phyloP scores from a whole-genome alignment of 2,113 vertebrate genomes.

The Brachyhypopomus gauderio region DNA sequence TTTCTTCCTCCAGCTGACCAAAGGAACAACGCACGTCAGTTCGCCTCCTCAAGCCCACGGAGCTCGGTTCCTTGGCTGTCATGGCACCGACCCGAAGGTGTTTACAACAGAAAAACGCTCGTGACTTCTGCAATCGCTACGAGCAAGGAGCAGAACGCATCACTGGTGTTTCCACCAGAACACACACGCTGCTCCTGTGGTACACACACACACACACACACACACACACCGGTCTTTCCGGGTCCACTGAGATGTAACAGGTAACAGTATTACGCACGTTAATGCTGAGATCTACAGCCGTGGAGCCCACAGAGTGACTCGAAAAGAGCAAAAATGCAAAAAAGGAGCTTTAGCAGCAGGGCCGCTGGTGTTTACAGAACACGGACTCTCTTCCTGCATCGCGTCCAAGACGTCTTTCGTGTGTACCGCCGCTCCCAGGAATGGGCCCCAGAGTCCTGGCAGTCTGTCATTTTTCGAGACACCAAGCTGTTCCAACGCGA shows the following conservation, averaged over 20 bases:
- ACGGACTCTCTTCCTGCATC: not conserved
- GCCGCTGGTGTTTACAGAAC: slow-evolving; percentile 29
- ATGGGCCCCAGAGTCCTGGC: not conserved
- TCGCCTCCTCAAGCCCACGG: not conserved
- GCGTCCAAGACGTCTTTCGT: not conserved
- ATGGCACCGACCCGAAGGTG: not conserved
- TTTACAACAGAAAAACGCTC: not conserved
- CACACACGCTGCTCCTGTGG: not conserved
- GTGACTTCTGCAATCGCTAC: not conserved
- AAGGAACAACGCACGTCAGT: slow-evolving; percentile 9
- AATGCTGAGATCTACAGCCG: not conserved
- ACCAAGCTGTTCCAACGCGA: not conserved
- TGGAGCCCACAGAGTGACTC: no score
- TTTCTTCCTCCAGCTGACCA: slow-evolving; percentile 92
- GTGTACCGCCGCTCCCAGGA: no score
- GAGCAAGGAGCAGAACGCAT: not conserved
- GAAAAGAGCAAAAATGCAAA: not conserved
- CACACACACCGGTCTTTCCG: not conserved
- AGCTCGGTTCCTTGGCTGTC: no score
- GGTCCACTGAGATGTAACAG: not conserved
- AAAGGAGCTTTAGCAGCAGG: not conserved
- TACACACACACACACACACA: no score
- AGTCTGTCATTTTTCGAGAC: slow-evolving; percentile 7
- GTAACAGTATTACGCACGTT: not conserved
- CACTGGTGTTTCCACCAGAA: not conserved